phyloP scores from a whole-genome alignment of 2,888 invertebrate species.

The Mamestra brassicae region DNA sequence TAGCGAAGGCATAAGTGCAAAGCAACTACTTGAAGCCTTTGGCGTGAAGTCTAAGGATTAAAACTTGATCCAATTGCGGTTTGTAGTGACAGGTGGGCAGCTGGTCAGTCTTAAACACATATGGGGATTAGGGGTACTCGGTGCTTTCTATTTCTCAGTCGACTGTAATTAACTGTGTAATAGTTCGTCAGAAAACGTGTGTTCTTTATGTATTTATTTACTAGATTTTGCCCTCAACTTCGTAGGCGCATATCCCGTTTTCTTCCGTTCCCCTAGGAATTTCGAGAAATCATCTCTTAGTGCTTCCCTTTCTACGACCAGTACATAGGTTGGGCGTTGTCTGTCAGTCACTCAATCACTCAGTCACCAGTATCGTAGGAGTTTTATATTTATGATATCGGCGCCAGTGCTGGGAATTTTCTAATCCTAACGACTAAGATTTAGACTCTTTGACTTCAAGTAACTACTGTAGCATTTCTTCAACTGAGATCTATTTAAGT shows the following conservation, averaged over 20 bases:
- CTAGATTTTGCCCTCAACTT: too few relatives aligned
- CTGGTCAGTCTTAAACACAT: constrained; percentile 22
- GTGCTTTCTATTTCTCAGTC: constrained; percentile 6
- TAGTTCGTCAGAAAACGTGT: too few relatives aligned
- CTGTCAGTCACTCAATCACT: too few relatives aligned
- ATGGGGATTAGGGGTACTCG: neutral
- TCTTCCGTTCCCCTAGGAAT: too few relatives aligned
- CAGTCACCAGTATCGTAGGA: too few relatives aligned
- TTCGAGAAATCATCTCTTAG: too few relatives aligned
- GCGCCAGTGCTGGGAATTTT: neutral
- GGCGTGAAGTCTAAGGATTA: constrained; percentile 53
- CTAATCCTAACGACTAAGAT: neutral
- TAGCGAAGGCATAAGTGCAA: constrained; percentile 34
- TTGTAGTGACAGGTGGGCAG: constrained; percentile 22
- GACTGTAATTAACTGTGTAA: neutral
- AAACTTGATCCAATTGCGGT: constrained; percentile 51
- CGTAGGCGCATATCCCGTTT: too few relatives aligned
- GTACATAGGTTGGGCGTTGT: too few relatives aligned
- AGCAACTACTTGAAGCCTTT: constrained; percentile 52
- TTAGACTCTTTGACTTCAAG: neutral
- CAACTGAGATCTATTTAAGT: neutral
- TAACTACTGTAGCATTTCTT: neutral
- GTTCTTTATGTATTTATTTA: too few relatives aligned
- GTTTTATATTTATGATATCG: too few relatives aligned
- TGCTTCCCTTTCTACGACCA: too few relatives aligned